Conservation (phyloP, 1,140 invertebrate species). For the Cherax destructor region DNA sequence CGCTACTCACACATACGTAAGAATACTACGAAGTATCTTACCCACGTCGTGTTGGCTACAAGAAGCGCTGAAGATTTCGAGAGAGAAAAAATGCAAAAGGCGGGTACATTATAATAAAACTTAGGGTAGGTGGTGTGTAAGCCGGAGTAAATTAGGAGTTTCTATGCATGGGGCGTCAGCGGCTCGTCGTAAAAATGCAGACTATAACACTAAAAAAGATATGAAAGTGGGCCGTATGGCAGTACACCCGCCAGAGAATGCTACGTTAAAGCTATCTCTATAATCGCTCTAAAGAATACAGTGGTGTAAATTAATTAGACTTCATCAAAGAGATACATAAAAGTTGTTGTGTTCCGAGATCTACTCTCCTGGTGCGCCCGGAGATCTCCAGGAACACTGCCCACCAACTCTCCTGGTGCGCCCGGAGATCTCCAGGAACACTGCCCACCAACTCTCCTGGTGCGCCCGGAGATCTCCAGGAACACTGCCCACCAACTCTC, state of each 20-base stretch:
- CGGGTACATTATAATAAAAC: constrained; percentile 50
- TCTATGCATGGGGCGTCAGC: constrained; percentile 52
- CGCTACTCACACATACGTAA: background rate
- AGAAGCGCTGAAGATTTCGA: too few relatives aligned
- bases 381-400: background rate
- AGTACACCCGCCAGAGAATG: background rate
- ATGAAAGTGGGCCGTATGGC: constrained; percentile 13
- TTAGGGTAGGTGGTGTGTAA: constrained; percentile 36
- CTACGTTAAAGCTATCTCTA: background rate
- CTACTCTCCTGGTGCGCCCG: background rate
- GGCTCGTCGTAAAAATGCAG: constrained; percentile 52
- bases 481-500: background rate
- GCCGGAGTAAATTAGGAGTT: constrained; percentile 40
- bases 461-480: background rate
- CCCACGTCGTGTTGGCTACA: too few relatives aligned
- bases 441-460: background rate
- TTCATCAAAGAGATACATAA: background rate
- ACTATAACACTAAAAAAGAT: constrained; percentile 38
- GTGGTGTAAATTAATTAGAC: constrained; percentile 25
- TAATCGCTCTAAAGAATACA: constrained; percentile 9
- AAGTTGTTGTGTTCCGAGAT: background rate
- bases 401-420: background rate
- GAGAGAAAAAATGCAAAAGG: too few relatives aligned
- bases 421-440: background rate
- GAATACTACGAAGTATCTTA: constrained; percentile 7